Evolutionary conservation across 2,888 invertebrate genomes (phyloP).

Genomic region (Allolobophora icterica): DNA sequence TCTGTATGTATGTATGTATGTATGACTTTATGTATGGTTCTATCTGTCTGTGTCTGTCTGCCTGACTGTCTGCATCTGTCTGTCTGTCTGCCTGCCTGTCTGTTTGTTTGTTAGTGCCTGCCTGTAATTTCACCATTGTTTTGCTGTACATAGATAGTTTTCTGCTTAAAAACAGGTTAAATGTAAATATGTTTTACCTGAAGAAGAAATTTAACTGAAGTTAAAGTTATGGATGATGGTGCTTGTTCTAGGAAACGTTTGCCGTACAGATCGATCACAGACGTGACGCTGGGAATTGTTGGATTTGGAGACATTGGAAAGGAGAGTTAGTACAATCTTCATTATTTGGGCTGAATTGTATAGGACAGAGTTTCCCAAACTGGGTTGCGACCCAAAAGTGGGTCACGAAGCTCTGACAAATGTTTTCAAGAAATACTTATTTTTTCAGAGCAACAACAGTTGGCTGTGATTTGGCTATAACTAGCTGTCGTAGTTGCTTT

Average conservation of each 20-base stretch:
- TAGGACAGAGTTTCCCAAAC: too few species aligned
- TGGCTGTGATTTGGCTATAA: too few species aligned
- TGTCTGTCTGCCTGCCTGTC: background rate
- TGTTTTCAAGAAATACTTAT: too few species aligned
- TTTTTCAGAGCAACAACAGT: too few species aligned
- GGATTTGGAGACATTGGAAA: slow-evolving; percentile 70
- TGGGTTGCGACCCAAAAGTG: too few species aligned
- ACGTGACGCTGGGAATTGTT: slow-evolving; percentile 69
- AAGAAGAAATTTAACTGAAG: too few species aligned
- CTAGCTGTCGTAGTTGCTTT: too few species aligned
- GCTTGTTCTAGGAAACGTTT: slow-evolving; percentile 9
- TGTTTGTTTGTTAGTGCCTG: background rate
- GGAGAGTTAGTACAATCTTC: slow-evolving; percentile 59
- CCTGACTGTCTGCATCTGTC: too few species aligned
- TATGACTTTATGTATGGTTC: too few species aligned
- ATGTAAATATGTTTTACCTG: background rate
- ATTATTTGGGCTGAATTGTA: background rate
- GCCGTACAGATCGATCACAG: slow-evolving; percentile 63
- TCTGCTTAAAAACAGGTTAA: background rate
- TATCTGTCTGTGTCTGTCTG: background rate
- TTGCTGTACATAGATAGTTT: background rate
- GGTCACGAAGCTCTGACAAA: too few species aligned
- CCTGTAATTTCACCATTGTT: background rate
- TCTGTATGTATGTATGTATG: background rate
- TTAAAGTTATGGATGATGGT: background rate